Evolutionary conservation across 1,140 invertebrate species (phyloP).

Genomic region (Goniozus legneri): DNA sequence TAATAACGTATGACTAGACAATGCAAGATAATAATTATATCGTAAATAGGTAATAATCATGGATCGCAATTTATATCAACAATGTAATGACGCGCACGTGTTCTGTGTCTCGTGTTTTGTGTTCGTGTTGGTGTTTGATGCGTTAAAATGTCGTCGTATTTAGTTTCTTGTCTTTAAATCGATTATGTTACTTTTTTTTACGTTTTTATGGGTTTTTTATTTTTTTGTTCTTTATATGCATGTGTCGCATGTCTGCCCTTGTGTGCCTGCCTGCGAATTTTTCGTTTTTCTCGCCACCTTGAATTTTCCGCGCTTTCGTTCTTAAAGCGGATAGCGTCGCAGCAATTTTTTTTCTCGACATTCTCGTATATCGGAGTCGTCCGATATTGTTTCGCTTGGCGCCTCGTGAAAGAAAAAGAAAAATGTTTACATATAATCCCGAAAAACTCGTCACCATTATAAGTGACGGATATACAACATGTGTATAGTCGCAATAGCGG

Average conservation of each 20-base stretch:
- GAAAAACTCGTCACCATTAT: too few species aligned
- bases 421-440: too few species aligned
- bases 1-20: constrained; percentile 57
- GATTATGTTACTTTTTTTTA: constrained; percentile 5
- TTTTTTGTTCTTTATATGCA: constrained; percentile 1
- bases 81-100: constrained; percentile 49
- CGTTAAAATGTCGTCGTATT: too few species aligned
- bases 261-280: constrained; percentile 7
- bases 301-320: too few species aligned
- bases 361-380: too few species aligned
- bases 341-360: too few species aligned
- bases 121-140: constrained; percentile 21
- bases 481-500: too few species aligned
- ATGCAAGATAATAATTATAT: constrained; percentile 58
- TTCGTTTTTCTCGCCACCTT: too few species aligned
- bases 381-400: too few species aligned
- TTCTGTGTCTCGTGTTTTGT: constrained; percentile 21
- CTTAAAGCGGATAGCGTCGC: too few species aligned
- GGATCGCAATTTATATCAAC: constrained; percentile 56
- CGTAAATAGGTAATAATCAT: constrained; percentile 56
- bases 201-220: constrained; percentile 9
- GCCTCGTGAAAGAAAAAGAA: too few species aligned
- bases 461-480: too few species aligned
- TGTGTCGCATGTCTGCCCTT: constrained; percentile 9
- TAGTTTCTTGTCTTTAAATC: constrained; percentile 17